These are phyloP conservation scores for Cordilura impudica DNA, from an alignment of 2,888 invertebrate species.

Conservation along the genomic window DNA sequence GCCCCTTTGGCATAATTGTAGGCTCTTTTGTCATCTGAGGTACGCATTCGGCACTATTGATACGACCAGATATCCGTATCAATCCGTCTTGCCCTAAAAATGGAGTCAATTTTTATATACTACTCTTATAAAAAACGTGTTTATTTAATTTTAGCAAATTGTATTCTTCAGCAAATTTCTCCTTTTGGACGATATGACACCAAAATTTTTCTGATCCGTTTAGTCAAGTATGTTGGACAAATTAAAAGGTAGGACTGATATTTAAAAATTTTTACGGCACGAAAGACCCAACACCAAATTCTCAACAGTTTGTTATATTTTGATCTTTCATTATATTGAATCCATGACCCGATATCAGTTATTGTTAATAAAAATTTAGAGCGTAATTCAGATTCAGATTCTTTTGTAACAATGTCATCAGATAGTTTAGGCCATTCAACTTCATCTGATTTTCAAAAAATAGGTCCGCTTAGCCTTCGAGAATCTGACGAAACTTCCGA, in stretches of 20 bases:
- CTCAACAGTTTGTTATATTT: neutral
- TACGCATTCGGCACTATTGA: neutral
- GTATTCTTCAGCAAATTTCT: conserved; percentile 1
- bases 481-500: neutral
- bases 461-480: conserved; percentile 9
- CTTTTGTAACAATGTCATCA: neutral
- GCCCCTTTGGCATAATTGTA: conserved; percentile 13
- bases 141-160: neutral
- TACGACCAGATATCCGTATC: conserved; percentile 4
- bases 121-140: conserved; percentile 1
- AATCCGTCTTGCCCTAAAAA: conserved; percentile 6
- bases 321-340: neutral
- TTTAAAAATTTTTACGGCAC: conserved; percentile 6
- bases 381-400: neutral
- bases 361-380: conserved; percentile 2
- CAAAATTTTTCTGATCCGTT: conserved; percentile 4
- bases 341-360: neutral
- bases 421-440: neutral
- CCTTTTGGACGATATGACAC: neutral
- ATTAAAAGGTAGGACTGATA: too few species aligned
- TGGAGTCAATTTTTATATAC: conserved; percentile 10
- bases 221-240: too few species aligned
- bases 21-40: neutral
- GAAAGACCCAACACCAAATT: neutral
- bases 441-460: neutral